These are phyloP conservation scores for Lasius platythorax DNA, from an alignment of 2,888 invertebrate species.

Conservation along the genomic window DNA sequence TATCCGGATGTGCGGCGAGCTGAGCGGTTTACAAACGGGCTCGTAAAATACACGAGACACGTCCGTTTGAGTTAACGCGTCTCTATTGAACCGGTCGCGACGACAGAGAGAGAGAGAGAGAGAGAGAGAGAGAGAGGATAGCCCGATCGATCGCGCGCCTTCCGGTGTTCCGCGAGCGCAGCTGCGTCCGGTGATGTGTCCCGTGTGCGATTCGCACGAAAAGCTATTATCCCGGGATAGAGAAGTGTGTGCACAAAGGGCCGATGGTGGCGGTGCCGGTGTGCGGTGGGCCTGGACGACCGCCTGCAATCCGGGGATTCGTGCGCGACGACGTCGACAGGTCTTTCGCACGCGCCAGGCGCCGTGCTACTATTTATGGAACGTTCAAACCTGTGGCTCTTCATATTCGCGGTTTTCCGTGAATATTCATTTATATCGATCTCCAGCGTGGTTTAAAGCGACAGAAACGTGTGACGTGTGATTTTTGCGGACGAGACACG, in stretches of 20 bases:
- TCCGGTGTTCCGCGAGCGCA: slow-evolving; percentile 20
- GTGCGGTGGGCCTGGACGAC: neutral
- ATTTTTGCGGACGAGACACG: neutral
- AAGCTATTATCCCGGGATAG: slow-evolving; percentile 44
- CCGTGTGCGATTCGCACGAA: slow-evolving; percentile 36
- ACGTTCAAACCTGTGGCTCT: neutral
- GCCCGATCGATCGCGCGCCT: slow-evolving; percentile 40
- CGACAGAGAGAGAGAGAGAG: neutral
- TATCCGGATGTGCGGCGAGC: neutral
- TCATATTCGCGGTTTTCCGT: neutral
- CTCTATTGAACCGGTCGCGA: slow-evolving; percentile 13
- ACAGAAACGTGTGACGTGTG: neutral
- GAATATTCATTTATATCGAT: slow-evolving; percentile 18
- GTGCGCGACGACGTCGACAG: slow-evolving; percentile 14
- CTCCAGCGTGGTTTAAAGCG: neutral
- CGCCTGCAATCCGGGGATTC: slow-evolving; percentile 28
- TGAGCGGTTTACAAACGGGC: slow-evolving; percentile 38
- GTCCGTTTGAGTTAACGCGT: slow-evolving; percentile 47
- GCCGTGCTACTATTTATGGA: slow-evolving; percentile 26
- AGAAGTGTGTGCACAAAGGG: slow-evolving; percentile 32
- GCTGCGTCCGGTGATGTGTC: slow-evolving; percentile 31
- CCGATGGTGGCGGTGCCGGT: neutral
- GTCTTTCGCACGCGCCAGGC: neutral
- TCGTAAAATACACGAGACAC: slow-evolving; percentile 44
- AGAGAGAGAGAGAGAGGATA: neutral